Evolutionary conservation across 2,888 invertebrate genomes (phyloP).

Genomic region (Cerastoderma edule): DNA sequence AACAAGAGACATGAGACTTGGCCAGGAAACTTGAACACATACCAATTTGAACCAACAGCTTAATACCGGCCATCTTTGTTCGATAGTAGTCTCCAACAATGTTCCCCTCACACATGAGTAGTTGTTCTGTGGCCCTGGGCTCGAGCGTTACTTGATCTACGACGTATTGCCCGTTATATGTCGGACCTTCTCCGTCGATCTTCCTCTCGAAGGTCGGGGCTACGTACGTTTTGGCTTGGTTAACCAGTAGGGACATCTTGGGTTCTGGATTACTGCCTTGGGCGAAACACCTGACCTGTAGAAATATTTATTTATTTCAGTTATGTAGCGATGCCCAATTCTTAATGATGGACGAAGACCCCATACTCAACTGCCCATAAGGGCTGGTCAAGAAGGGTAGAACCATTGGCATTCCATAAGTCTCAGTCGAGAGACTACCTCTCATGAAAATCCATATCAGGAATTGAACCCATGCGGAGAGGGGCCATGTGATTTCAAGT

Average conservation of each 20-base stretch:
- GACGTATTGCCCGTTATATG: not conserved
- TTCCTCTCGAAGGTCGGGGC: not conserved
- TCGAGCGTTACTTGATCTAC: not conserved
- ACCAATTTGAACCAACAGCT: conserved; percentile 40
- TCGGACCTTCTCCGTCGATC: not conserved
- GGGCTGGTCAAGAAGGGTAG: too few relatives aligned
- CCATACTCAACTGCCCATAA: too few relatives aligned
- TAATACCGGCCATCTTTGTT: conserved; percentile 32
- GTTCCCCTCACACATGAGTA: conserved; percentile 29
- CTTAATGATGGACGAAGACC: too few relatives aligned
- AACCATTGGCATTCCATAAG: too few relatives aligned
- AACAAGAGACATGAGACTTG: too few relatives aligned
- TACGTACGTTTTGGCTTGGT: conserved; percentile 10
- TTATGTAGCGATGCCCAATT: too few relatives aligned
- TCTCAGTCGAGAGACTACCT: too few relatives aligned
- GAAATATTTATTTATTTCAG: too few relatives aligned
- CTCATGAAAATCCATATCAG: too few relatives aligned
- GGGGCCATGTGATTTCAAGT: too few relatives aligned
- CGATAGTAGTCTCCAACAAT: conserved; percentile 19
- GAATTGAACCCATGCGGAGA: too few relatives aligned
- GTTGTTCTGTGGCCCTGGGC: conserved; percentile 19
- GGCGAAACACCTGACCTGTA: conserved; percentile 38
- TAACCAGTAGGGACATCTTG: conserved; percentile 24
- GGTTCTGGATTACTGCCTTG: conserved; percentile 51
- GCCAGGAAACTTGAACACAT: too few relatives aligned